Conservation (phyloP, 2,113 vertebrate species). For the Pachypanchax playfairii region DNA sequence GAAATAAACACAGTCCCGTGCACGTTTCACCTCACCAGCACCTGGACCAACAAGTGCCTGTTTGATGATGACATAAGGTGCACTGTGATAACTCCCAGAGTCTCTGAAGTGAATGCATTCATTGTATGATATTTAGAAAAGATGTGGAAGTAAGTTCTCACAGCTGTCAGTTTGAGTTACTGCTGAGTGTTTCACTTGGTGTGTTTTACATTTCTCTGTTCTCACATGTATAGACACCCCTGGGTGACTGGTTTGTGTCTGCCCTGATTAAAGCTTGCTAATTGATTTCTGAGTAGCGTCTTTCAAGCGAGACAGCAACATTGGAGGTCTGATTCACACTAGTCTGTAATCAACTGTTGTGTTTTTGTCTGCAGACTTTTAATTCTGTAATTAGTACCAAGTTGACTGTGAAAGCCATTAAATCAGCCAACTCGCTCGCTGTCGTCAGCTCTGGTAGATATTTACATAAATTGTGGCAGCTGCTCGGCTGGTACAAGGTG, state of each 20-base stretch:
- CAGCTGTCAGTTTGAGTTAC: constrained; percentile 53
- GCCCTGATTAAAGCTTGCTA: background rate
- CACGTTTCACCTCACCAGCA: constrained; percentile 46
- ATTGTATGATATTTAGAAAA: constrained; percentile 40
- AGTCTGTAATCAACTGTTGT: background rate
- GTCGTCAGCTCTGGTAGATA: background rate
- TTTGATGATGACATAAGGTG: constrained; percentile 57
- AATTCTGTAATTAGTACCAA: background rate
- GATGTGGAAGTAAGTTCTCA: constrained; percentile 51
- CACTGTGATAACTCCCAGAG: constrained; percentile 41
- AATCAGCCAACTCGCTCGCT: background rate
- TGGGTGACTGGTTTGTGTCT: background rate
- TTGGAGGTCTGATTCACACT: constrained; percentile 1
- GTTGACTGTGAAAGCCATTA: background rate
- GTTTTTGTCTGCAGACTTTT: background rate
- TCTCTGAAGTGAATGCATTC: constrained; percentile 55
- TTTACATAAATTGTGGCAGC: background rate
- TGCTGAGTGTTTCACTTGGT: constrained; percentile 20
- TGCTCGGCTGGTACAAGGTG: too few relatives aligned
- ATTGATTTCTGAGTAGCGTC: background rate
- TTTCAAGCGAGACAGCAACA: background rate
- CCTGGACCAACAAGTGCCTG: constrained; percentile 65
- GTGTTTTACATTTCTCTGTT: constrained; percentile 16
- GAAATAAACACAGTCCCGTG: constrained; percentile 56
- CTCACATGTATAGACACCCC: background rate